Conservation (phyloP, 2,888 invertebrate species). For the Melinaea marsaeus region DNA sequence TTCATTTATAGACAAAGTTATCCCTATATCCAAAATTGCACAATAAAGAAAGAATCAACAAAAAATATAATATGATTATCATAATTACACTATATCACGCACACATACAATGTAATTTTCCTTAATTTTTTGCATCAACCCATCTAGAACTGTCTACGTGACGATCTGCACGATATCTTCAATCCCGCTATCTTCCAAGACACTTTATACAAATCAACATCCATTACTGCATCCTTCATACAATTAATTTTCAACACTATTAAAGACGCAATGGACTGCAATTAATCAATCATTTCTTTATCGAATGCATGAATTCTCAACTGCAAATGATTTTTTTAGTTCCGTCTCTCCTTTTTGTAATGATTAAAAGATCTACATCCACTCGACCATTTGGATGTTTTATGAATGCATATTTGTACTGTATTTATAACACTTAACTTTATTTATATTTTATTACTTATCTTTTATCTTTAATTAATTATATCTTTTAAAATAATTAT, state of each 20-base stretch:
- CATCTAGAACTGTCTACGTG: conserved; percentile 61
- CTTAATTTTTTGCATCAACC: conserved; percentile 45
- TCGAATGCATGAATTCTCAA: not conserved
- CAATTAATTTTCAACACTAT: not conserved
- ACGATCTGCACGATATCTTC: conserved; percentile 40
- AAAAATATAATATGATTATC: conserved; percentile 31
- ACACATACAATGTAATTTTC: conserved; percentile 42
- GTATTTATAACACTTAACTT: too few species aligned
- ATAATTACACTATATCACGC: conserved; percentile 41
- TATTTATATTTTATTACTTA: too few species aligned
- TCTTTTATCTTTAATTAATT: too few species aligned
- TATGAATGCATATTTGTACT: too few species aligned
- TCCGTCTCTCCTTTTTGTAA: too few species aligned
- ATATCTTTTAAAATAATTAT: too few species aligned
- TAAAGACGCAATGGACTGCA: conserved; percentile 9
- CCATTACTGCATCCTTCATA: too few species aligned
- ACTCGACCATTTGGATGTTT: too few species aligned
- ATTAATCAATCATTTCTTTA: not conserved
- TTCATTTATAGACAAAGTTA: too few species aligned
- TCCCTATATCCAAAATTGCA: conserved; percentile 2
- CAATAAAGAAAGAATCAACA: conserved; percentile 7
- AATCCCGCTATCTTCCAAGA: too few species aligned
- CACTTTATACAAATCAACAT: too few species aligned
- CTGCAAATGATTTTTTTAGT: not conserved
- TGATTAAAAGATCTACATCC: too few species aligned